Evolutionary conservation across 2,888 invertebrate genomes (phyloP).

Genomic region (Choreutis nemorana): DNA sequence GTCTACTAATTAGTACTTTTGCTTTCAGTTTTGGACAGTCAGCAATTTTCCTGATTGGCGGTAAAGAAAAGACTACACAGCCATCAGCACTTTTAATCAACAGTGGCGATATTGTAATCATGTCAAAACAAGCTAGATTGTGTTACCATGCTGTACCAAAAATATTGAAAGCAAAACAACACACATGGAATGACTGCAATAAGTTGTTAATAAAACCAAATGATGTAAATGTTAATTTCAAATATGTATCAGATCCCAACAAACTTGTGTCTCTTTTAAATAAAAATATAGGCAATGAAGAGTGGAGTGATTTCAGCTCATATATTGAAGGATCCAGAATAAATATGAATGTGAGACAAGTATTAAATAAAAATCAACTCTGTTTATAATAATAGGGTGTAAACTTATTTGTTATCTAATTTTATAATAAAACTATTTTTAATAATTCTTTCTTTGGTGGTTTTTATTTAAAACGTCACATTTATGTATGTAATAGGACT

Average conservation of each 20-base stretch:
- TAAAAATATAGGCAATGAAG: conserved; percentile 21
- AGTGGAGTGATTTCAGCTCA: conserved; percentile 63
- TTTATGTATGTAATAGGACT: no score
- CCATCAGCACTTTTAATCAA: conserved; percentile 77
- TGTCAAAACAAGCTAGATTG: conserved; percentile 85
- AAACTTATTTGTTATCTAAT: no score
- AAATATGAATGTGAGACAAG: conserved; percentile 95
- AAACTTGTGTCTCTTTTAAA: conserved; percentile 20
- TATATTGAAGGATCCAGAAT: conserved; percentile 81
- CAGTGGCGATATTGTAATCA: conserved; percentile 91
- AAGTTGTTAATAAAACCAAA: conserved; percentile 6
- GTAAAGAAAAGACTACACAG: conserved; percentile 70
- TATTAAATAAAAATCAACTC: conserved; percentile 72
- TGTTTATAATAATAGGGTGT: no score
- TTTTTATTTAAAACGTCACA: no score
- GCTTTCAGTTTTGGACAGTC: conserved; percentile 90
- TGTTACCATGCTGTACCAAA: conserved; percentile 95
- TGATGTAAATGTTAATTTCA: conserved; percentile 16
- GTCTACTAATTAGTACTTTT: no score
- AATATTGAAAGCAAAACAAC: conserved; percentile 66
- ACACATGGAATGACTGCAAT: conserved; percentile 52
- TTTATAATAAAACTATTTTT: no score
- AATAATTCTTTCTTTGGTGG: no score
- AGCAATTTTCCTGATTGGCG: conserved; percentile 94
- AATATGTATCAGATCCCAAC: conserved; percentile 23